Conservation (phyloP, 2,797 vertebrate species). For the Carduelis carduelis region DNA sequence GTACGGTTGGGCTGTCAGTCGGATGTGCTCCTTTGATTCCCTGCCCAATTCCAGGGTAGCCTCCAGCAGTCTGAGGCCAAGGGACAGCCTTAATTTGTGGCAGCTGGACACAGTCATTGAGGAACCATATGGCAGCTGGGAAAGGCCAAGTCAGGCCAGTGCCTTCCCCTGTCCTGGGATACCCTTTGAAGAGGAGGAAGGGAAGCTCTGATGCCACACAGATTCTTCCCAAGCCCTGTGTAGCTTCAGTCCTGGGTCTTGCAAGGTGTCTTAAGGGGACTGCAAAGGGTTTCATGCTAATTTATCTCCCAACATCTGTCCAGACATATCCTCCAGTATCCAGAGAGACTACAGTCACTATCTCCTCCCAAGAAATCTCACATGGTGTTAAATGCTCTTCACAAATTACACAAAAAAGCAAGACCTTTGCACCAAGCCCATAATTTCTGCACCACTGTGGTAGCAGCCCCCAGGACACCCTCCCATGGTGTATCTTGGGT, state of each 20-base stretch:
- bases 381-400: background rate
- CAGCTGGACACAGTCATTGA: background rate
- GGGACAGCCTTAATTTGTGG: slow-evolving; percentile 41
- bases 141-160: slow-evolving; percentile 9
- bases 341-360: background rate
- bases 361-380: background rate
- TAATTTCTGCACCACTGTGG: background rate
- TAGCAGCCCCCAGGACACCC: background rate
- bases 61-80: background rate
- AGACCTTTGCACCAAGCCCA: background rate
- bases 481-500: background rate
- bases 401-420: background rate
- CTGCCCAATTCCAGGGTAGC: background rate
- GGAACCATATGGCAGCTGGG: background rate
- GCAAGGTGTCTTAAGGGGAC: background rate
- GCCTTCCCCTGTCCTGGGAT: slow-evolving; percentile 8
- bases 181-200: background rate
- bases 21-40: background rate
- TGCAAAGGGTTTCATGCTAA: background rate
- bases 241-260: background rate
- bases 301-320: background rate
- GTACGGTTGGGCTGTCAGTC: rapidly evolving
- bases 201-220: background rate
- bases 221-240: background rate
- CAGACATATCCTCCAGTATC: background rate